These are phyloP conservation scores for Zaprionus bogoriensis DNA, from an alignment of 2,888 invertebrate genomes.

Conservation along the genomic window DNA sequence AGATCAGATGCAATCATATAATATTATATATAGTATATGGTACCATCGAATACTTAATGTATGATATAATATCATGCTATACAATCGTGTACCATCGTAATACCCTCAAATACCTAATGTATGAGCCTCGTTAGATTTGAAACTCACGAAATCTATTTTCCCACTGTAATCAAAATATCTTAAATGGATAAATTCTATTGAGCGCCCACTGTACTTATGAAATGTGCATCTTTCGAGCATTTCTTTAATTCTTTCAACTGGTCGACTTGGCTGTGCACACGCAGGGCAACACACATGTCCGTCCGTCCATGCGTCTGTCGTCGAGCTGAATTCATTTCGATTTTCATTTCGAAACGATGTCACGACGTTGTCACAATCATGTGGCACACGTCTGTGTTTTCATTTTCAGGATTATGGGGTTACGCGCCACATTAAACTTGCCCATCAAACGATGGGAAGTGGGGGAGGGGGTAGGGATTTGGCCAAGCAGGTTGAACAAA, in stretches of 20 bases:
- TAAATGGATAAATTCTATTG: neutral
- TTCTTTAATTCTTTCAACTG: slow-evolving; percentile 2
- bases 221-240: slow-evolving; percentile 7
- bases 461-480: slow-evolving; percentile 8
- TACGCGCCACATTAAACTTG: slow-evolving; percentile 45
- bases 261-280: slow-evolving; percentile 38
- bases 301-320: slow-evolving; percentile 31
- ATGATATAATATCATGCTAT: too few species aligned
- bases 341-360: slow-evolving; percentile 55
- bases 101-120: too few species aligned
- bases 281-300: too few species aligned
- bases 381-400: slow-evolving; percentile 1
- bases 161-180: too few species aligned
- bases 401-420: slow-evolving; percentile 54
- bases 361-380: slow-evolving; percentile 5
- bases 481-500: slow-evolving; percentile 8
- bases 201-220: neutral
- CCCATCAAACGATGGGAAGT: slow-evolving; percentile 3
- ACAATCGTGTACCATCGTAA: too few species aligned
- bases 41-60: too few species aligned
- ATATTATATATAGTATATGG: too few species aligned
- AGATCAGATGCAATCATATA: too few species aligned
- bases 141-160: too few species aligned
- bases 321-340: slow-evolving; percentile 49
- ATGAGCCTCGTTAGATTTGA: too few species aligned